Evolutionary conservation across 2,797 vertebrate genomes (phyloP).

Genomic region (Silurus lanzhouensis): DNA sequence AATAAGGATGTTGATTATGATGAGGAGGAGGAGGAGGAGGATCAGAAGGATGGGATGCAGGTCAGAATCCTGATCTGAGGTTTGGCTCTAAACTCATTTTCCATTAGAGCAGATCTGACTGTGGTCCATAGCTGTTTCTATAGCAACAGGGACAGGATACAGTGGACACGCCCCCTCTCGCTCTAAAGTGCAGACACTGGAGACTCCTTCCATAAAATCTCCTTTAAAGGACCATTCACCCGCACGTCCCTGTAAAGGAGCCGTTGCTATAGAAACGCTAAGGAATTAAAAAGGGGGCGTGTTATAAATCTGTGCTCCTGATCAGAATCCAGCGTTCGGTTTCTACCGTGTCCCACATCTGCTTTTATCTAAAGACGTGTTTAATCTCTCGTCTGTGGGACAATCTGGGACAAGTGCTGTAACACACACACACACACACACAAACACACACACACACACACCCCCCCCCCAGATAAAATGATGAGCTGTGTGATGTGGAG

Average conservation of each 20-base stretch:
- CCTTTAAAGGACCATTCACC: background rate
- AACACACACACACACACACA: conserved; percentile 37
- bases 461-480: background rate
- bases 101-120: background rate
- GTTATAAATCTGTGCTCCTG: background rate
- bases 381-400: conserved; percentile 44
- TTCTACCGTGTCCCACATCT: background rate
- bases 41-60: no score
- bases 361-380: conserved; percentile 13
- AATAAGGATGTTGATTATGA: no score
- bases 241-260: background rate
- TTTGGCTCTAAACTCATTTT: background rate
- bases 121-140: background rate
- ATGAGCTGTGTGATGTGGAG: background rate
- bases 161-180: background rate
- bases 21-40: no score
- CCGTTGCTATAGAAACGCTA: background rate
- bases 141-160: background rate
- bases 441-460: conserved; percentile 24
- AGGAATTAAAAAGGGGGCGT: no score
- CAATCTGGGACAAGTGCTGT: conserved; percentile 53
- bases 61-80: background rate
- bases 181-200: background rate
- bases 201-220: conserved; percentile 1
- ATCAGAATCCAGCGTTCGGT: conserved; percentile 10